phyloP scores from a whole-genome alignment of 2,888 invertebrate genomes.

The Trisateles emortualis region DNA sequence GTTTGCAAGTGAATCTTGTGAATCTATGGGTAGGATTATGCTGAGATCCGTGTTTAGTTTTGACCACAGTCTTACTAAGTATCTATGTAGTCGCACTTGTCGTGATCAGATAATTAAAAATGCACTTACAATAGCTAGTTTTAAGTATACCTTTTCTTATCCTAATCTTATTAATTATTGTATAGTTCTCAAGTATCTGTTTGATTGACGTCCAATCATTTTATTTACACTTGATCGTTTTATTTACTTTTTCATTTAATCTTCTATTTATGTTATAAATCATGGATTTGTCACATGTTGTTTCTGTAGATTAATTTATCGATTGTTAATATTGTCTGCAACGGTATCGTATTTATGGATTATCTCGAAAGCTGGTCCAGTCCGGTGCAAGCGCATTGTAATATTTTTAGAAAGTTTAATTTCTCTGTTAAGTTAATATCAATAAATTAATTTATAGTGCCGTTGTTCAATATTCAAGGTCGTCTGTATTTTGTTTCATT shows the following conservation, averaged over 20 bases:
- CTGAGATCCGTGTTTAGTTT: slow-evolving; percentile 3
- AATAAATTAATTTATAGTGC: slow-evolving; percentile 57
- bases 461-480: slow-evolving; percentile 71
- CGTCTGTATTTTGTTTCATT: slow-evolving; percentile 49
- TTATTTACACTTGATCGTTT: slow-evolving; percentile 12
- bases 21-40: no score
- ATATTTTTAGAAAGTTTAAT: slow-evolving; percentile 74
- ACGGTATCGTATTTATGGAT: background rate
- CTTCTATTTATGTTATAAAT: background rate
- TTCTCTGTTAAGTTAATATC: slow-evolving; percentile 70
- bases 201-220: slow-evolving; percentile 23
- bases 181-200: slow-evolving; percentile 11
- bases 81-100: background rate
- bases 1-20: no score
- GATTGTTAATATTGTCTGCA: background rate
- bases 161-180: slow-evolving; percentile 26
- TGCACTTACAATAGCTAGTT: background rate
- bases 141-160: slow-evolving; percentile 7
- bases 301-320: background rate
- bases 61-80: background rate
- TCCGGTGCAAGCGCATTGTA: slow-evolving; percentile 32
- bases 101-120: background rate
- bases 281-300: background rate
- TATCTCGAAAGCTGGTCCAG: slow-evolving; percentile 40
- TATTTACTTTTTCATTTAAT: slow-evolving; percentile 18